These are phyloP conservation scores for Mustela lutreola DNA, from an alignment of 2,113 vertebrate genomes.

Conservation along the genomic window DNA sequence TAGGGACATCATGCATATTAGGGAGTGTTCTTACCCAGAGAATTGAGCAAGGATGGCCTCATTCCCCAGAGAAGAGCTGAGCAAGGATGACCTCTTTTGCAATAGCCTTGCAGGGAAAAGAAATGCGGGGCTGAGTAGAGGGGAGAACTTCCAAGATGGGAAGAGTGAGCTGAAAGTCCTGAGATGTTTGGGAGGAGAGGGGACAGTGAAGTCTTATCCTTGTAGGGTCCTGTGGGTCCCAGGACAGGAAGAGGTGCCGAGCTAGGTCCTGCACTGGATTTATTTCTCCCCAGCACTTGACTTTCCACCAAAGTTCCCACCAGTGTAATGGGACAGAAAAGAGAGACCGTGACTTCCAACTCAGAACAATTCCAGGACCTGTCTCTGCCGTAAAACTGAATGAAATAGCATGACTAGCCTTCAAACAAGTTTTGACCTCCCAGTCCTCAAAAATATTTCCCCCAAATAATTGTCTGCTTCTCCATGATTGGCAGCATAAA, in stretches of 20 bases:
- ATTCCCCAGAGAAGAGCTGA: neutral
- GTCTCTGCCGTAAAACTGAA: neutral
- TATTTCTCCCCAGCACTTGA: neutral
- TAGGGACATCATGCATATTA: too few species aligned
- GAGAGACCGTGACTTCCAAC: neutral
- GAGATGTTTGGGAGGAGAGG: neutral
- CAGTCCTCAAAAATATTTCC: neutral
- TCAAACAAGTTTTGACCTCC: neutral
- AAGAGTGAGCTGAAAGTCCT: too few species aligned
- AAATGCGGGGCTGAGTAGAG: neutral
- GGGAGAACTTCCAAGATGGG: neutral
- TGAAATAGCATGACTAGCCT: neutral
- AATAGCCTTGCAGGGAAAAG: neutral
- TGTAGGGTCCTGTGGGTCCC: neutral
- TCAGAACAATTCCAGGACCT: neutral
- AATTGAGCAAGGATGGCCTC: neutral
- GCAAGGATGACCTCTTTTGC: neutral
- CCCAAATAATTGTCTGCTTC: neutral
- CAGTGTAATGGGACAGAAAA: neutral
- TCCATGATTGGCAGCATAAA: accelerated
- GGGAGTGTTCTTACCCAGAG: neutral
- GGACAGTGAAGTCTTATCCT: neutral
- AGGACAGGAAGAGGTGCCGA: neutral
- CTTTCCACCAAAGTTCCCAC: neutral
- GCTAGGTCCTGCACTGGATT: neutral